Evolutionary conservation across 92 coral and sea anemone genomes (phyloP).

Genomic region (Zoanthus gigantus): DNA sequence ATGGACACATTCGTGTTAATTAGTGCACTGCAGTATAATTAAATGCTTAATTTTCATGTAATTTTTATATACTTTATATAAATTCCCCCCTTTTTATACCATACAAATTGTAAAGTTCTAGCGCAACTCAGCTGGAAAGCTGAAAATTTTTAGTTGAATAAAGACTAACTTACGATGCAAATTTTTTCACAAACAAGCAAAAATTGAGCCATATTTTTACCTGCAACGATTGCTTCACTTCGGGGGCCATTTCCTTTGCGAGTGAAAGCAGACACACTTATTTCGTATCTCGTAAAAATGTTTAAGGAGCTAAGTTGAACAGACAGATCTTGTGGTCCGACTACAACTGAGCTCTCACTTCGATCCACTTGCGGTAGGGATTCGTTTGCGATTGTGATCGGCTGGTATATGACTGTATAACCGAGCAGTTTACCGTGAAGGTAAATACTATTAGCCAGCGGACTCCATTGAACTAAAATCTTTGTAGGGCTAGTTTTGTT

Average conservation of each 20-base stretch:
- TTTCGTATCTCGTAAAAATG: slow-evolving; percentile 80
- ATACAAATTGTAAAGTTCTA: no score
- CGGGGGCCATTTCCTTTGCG: slow-evolving; percentile 80
- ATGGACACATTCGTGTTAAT: no score
- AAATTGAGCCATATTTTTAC: slow-evolving; percentile 25
- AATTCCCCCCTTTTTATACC: no score
- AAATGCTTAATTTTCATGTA: no score
- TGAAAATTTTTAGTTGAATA: no score
- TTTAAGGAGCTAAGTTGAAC: slow-evolving; percentile 54
- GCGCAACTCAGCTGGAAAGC: no score
- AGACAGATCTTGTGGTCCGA: slow-evolving; percentile 39
- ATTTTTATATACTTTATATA: no score
- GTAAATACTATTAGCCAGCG: slow-evolving; percentile 26
- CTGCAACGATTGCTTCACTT: slow-evolving; percentile 73
- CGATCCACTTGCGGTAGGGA: slow-evolving; percentile 30
- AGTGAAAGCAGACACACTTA: slow-evolving; percentile 82
- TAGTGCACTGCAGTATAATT: no score
- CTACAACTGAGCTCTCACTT: slow-evolving; percentile 26
- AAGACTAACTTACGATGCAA: not conserved
- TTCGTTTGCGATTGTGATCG: slow-evolving; percentile 48
- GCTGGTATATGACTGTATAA: slow-evolving; percentile 38
- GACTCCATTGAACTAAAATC: slow-evolving; percentile 40
- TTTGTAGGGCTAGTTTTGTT: slow-evolving; percentile 45
- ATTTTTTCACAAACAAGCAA: not conserved
- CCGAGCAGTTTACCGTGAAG: slow-evolving; percentile 52